These are phyloP conservation scores for Sarcophaga caerulescens DNA, from an alignment of 2,888 invertebrate genomes.

Conservation along the genomic window DNA sequence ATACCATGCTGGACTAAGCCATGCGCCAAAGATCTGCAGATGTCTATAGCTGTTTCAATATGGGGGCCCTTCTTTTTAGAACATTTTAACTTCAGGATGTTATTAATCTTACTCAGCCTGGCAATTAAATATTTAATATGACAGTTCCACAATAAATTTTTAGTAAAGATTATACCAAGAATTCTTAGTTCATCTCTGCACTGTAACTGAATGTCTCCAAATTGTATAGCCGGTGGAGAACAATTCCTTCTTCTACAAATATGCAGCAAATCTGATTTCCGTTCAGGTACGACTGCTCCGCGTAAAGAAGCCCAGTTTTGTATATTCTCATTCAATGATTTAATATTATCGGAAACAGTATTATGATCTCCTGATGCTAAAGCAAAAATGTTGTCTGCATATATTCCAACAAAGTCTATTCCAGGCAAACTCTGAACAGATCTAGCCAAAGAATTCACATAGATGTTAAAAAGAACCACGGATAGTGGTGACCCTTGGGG, in stretches of 20 bases:
- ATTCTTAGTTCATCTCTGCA: background rate
- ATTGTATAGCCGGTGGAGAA: no score
- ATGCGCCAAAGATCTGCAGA: slow-evolving; percentile 32
- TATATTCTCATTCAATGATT: background rate
- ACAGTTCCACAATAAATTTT: slow-evolving; percentile 23
- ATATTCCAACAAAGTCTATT: background rate
- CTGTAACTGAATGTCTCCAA: no score
- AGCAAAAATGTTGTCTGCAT: slow-evolving; percentile 25
- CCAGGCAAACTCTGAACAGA: background rate
- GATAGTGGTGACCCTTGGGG: slow-evolving; percentile 26
- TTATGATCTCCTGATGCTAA: slow-evolving; percentile 6
- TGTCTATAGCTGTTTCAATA: slow-evolving; percentile 43
- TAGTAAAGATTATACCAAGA: slow-evolving; percentile 12
- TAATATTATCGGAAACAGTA: background rate
- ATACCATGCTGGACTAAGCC: slow-evolving; percentile 39
- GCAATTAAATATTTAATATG: background rate
- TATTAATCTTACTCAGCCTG: slow-evolving; percentile 39
- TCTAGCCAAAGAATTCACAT: slow-evolving; percentile 34
- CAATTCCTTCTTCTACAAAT: no score
- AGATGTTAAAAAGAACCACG: slow-evolving; percentile 27
- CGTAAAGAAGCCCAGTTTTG: no score
- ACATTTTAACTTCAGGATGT: slow-evolving; percentile 39
- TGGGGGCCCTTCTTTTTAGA: slow-evolving; percentile 45
- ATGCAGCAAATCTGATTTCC: no score
- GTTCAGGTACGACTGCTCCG: no score